Evolutionary conservation across 1,140 invertebrate species (phyloP).

Genomic region (Saccostrea cuccullata): DNA sequence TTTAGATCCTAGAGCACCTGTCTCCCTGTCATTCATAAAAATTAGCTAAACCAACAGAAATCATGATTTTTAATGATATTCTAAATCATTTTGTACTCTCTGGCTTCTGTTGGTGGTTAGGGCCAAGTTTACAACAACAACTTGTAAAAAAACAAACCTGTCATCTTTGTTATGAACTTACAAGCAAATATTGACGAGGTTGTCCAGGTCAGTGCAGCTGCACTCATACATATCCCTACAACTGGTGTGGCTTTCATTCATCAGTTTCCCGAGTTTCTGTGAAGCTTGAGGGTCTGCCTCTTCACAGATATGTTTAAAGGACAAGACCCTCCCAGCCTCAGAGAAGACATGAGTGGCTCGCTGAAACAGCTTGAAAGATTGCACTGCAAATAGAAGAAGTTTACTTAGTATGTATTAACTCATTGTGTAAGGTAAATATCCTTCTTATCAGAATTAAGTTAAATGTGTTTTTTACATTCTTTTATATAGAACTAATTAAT

Average conservation of each 20-base stretch:
- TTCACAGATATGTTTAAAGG: slow-evolving; percentile 86
- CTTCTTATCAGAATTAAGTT: not conserved
- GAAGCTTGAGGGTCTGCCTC: slow-evolving; percentile 78
- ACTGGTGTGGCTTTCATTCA: slow-evolving; percentile 93
- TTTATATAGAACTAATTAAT: too few species aligned
- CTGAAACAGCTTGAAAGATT: slow-evolving; percentile 88
- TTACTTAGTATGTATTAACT: not conserved
- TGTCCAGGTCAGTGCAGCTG: slow-evolving; percentile 93
- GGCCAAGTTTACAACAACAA: too few species aligned
- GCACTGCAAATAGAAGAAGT: slow-evolving; percentile 68
- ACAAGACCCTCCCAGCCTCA: slow-evolving; percentile 86
- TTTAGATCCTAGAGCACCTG: too few species aligned
- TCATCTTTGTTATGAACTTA: slow-evolving; percentile 60
- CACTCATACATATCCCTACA: slow-evolving; percentile 94
- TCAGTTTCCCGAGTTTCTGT: slow-evolving; percentile 87
- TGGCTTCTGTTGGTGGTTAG: too few species aligned
- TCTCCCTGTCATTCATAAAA: too few species aligned
- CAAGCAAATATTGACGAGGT: slow-evolving; percentile 88
- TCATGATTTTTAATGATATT: too few species aligned
- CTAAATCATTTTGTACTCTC: too few species aligned
- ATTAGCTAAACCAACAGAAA: too few species aligned
- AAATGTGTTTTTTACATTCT: not conserved
- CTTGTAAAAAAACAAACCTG: too few species aligned
- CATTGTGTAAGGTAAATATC: not conserved
- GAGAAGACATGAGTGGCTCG: slow-evolving; percentile 93